Conservation (phyloP, 2,888 invertebrate species). For the Metopia argyrocephala region DNA sequence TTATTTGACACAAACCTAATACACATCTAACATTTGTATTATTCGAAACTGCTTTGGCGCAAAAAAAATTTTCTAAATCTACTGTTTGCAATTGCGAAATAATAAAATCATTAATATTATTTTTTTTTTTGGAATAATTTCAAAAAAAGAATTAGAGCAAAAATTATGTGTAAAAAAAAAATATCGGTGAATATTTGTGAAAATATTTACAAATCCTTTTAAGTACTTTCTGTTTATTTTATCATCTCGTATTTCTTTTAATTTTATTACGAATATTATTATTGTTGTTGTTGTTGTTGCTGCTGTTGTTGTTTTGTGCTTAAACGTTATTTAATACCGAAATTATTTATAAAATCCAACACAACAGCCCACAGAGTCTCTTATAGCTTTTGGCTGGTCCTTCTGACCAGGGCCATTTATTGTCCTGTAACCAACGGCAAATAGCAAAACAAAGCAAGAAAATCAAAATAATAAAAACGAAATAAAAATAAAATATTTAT, state of each 20-base stretch:
- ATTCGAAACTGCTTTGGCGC: no score
- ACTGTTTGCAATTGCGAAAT: no score
- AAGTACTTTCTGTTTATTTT: slow-evolving; percentile 50
- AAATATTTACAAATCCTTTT: slow-evolving; percentile 57
- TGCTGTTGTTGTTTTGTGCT: background rate
- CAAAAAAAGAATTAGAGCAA: background rate
- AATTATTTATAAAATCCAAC: slow-evolving; percentile 17
- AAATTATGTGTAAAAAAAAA: background rate
- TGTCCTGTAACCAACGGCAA: slow-evolving; percentile 43
- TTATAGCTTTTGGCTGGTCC: background rate
- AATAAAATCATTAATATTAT: slow-evolving; percentile 12
- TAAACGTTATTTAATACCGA: slow-evolving; percentile 40
- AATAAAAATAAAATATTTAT: slow-evolving; percentile 11
- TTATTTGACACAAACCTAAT: no score
- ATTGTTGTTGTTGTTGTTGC: background rate
- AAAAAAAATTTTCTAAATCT: no score
- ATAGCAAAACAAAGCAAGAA: background rate
- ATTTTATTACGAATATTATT: no score
- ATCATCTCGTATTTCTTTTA: slow-evolving; percentile 28
- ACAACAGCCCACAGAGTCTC: background rate
- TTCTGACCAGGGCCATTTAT: slow-evolving; percentile 24
- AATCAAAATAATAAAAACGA: background rate
- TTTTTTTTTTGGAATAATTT: slow-evolving; percentile 1
- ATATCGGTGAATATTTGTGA: slow-evolving; percentile 8
- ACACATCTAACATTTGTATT: no score